These are phyloP conservation scores for Zygogramma bicolorata DNA, from an alignment of 2,888 invertebrate genomes.

Conservation along the genomic window DNA sequence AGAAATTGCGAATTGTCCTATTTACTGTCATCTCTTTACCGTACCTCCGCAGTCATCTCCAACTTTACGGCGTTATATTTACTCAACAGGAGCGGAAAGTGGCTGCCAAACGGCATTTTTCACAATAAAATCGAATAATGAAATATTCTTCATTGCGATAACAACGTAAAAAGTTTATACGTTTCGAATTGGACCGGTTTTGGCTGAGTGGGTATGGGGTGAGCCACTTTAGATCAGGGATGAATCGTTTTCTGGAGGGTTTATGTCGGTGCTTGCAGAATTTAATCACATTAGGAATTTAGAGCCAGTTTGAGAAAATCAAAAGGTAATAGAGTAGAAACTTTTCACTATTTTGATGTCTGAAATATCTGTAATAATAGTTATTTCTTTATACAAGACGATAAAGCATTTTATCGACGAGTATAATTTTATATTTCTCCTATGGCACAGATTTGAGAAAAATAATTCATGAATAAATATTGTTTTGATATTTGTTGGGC, in stretches of 20 bases:
- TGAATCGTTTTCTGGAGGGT: not conserved
- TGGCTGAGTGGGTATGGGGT: not conserved
- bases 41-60: conserved; percentile 8
- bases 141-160: conserved; percentile 31
- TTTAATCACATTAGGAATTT: not conserved
- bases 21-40: conserved; percentile 7
- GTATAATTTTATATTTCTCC: too few relatives aligned
- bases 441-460: too few relatives aligned
- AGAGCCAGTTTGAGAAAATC: too few relatives aligned
- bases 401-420: too few relatives aligned
- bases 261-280: not conserved
- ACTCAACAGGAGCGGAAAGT: conserved; percentile 22
- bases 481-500: too few relatives aligned
- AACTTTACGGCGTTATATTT: conserved; percentile 17
- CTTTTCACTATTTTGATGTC: too few relatives aligned
- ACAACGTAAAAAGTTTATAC: conserved; percentile 30
- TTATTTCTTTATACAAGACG: too few relatives aligned
- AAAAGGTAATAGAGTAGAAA: too few relatives aligned
- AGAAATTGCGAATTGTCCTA: not conserved
- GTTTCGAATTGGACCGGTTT: conserved; percentile 18
- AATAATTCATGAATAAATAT: too few relatives aligned
- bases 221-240: not conserved
- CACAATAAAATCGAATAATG: conserved; percentile 30
- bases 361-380: too few relatives aligned
- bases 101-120: conserved; percentile 24